phyloP scores from a whole-genome alignment of 2,888 invertebrate genomes.

The Eilema depressum region DNA sequence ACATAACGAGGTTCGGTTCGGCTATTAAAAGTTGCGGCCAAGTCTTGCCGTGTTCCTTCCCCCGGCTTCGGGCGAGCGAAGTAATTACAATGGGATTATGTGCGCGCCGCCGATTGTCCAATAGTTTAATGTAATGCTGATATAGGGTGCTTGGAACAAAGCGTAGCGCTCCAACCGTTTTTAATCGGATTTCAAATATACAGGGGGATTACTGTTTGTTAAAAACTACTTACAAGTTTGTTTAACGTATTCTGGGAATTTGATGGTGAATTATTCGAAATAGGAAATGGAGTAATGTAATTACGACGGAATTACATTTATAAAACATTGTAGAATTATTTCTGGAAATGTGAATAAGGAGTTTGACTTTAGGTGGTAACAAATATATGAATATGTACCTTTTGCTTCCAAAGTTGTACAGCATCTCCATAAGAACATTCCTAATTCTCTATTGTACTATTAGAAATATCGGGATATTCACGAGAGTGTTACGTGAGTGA shows the following conservation, averaged over 20 bases:
- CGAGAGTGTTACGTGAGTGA: no score
- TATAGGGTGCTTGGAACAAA: neutral
- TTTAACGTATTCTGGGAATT: neutral
- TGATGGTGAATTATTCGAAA: neutral
- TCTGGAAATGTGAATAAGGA: neutral
- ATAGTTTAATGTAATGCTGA: conserved; percentile 17
- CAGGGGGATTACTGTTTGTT: neutral
- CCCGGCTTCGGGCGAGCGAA: conserved; percentile 6
- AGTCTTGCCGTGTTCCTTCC: conserved; percentile 23
- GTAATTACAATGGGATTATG: conserved; percentile 37
- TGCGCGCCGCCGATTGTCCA: conserved; percentile 9
- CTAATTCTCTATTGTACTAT: no score
- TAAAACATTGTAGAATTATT: neutral
- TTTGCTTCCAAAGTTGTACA: neutral
- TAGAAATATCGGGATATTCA: no score
- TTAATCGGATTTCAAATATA: neutral
- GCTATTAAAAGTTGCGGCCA: conserved; percentile 36
- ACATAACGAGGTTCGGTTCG: conserved; percentile 9
- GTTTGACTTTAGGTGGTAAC: neutral
- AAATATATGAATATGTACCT: no score
- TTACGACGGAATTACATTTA: no score
- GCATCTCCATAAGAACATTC: neutral
- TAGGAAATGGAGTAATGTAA: neutral
- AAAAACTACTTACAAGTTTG: neutral
- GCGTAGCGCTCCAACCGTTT: neutral